A percentile compares a stretch with the other conserved stretches of the same genome.
Conservation (phyloP, 2,888 invertebrate species). For the Lacanobia oleracea region DNA sequence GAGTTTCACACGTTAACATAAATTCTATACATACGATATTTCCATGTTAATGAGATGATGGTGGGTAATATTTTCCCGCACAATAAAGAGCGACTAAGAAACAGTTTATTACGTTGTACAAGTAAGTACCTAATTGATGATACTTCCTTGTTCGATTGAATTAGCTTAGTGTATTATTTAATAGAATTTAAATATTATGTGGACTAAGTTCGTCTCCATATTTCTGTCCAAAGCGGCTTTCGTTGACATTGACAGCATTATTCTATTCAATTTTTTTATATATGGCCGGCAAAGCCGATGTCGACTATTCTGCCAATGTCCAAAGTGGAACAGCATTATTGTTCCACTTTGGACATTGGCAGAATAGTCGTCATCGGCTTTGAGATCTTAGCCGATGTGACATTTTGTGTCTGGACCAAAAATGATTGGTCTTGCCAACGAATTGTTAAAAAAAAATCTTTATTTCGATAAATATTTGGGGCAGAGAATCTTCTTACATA, state of each 20-base stretch:
- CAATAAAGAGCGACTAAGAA: constrained; percentile 33
- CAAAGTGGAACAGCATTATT: too few relatives aligned
- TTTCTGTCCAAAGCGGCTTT: neutral
- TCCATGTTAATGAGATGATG: constrained; percentile 33
- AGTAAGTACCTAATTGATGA: constrained; percentile 21
- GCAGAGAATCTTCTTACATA: too few relatives aligned
- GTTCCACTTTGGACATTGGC: too few relatives aligned
- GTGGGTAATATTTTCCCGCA: constrained; percentile 36
- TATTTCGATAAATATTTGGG: too few relatives aligned
- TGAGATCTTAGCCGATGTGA: too few relatives aligned
- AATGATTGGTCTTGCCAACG: too few relatives aligned
- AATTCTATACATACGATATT: constrained; percentile 44
- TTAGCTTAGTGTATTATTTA: constrained; percentile 4
- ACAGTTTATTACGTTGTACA: constrained; percentile 32
- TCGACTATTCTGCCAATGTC: too few relatives aligned
- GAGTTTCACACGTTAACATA: constrained; percentile 42
- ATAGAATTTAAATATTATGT: neutral
- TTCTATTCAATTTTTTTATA: too few relatives aligned
- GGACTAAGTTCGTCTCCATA: neutral
- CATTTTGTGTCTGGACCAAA: neutral
- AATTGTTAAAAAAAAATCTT: too few relatives aligned
- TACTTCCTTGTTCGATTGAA: constrained; percentile 36
- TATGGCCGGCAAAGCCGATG: too few relatives aligned
- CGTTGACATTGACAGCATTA: neutral
- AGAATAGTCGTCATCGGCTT: too few relatives aligned